These are phyloP conservation scores for Bombycilla garrulus DNA, from an alignment of 2,113 vertebrate species.

Conservation along the genomic window DNA sequence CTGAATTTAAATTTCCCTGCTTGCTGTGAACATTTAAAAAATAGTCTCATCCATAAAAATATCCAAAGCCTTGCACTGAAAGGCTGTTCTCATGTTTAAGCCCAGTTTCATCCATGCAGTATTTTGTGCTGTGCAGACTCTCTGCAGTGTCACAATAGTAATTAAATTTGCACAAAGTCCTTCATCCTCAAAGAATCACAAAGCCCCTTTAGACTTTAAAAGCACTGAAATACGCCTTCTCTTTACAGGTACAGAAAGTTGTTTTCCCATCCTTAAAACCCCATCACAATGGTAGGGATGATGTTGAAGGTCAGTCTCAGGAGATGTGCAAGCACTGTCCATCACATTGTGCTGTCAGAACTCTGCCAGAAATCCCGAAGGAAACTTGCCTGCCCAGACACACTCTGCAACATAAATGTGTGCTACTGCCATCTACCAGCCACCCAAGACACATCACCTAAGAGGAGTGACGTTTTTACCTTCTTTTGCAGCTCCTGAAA, in stretches of 20 bases:
- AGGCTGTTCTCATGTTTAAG: background rate
- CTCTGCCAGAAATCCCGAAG: background rate
- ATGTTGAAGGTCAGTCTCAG: fast-evolving
- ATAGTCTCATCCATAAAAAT: background rate
- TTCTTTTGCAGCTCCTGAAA: background rate
- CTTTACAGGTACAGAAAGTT: background rate
- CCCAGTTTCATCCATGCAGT: background rate
- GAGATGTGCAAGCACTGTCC: background rate
- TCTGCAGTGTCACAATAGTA: background rate
- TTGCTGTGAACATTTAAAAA: background rate
- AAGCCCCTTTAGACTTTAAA: background rate
- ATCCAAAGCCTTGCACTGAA: background rate
- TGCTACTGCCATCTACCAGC: conserved; percentile 6
- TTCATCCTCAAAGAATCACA: background rate
- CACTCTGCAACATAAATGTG: background rate
- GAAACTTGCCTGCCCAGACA: background rate
- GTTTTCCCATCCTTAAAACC: background rate
- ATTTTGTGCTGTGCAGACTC: background rate
- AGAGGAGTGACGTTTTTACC: background rate
- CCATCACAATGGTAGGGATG: background rate
- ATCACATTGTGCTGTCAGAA: background rate
- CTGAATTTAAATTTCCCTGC: background rate
- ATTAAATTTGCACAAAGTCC: background rate
- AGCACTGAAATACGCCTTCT: background rate
- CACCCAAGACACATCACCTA: background rate